These are phyloP conservation scores for Anguilla rostrata DNA, from an alignment of 2,113 vertebrate species.

Conservation along the genomic window DNA sequence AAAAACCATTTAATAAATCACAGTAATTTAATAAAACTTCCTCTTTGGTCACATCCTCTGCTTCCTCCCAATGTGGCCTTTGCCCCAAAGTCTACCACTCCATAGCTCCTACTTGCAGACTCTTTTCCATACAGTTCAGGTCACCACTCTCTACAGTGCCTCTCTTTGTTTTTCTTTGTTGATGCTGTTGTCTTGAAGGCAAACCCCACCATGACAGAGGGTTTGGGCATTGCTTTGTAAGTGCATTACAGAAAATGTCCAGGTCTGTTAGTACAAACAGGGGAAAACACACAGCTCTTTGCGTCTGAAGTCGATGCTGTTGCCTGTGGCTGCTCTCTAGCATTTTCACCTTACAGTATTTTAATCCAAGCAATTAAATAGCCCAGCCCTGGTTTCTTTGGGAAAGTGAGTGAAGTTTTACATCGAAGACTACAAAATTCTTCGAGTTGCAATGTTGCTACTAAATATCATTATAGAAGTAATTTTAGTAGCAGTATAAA, in stretches of 20 bases:
- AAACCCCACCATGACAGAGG: background rate
- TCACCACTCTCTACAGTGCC: no score
- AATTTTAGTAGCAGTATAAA: background rate
- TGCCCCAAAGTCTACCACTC: no score
- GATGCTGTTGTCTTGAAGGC: background rate
- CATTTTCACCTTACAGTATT: background rate
- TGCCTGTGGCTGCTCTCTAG: background rate
- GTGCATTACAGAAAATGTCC: background rate
- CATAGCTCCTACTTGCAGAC: no score
- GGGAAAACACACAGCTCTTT: background rate
- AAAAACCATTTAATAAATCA: no score
- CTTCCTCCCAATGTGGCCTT: no score
- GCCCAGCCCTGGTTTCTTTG: background rate
- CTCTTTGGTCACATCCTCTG: no score
- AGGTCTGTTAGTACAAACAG: background rate
- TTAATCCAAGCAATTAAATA: background rate
- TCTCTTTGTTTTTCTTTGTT: background rate
- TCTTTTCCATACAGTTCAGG: no score
- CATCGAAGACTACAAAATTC: background rate
- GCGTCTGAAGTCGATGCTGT: background rate
- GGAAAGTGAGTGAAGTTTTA: background rate
- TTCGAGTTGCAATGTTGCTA: background rate
- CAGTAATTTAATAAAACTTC: no score
- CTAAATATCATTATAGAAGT: background rate
- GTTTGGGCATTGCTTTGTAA: background rate